Percentiles rank a stretch among this genome's conserved stretches.
Evolutionary conservation across 1,140 invertebrate genomes (phyloP).

Genomic region (Triops cancriformis): DNA sequence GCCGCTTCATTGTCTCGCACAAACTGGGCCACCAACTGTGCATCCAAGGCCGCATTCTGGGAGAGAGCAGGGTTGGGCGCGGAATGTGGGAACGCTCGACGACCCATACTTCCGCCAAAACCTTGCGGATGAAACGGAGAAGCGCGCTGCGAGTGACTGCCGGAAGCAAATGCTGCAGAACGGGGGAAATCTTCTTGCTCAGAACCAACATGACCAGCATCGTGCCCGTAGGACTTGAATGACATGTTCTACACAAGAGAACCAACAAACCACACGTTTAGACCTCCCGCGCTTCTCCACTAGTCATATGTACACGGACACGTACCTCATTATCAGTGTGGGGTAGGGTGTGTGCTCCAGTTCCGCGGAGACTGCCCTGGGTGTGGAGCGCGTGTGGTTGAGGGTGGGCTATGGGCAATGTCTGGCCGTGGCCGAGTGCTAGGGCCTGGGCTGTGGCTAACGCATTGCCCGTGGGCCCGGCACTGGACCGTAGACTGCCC

Average conservation of each 20-base stretch:
- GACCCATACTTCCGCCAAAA: conserved; percentile 32
- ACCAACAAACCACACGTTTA: neutral
- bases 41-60: conserved; percentile 25
- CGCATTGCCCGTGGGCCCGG: conserved; percentile 4
- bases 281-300: neutral
- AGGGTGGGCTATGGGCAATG: conserved; percentile 42
- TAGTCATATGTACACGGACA: neutral
- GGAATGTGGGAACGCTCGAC: conserved; percentile 24
- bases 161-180: conserved; percentile 33
- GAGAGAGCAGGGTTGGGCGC: conserved; percentile 25
- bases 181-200: conserved; percentile 55
- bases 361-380: conserved; percentile 23
- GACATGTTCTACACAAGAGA: conserved; percentile 52
- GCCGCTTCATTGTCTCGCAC: conserved; percentile 31
- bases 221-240: conserved; percentile 57
- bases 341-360: conserved; percentile 25
- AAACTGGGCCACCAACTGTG: conserved; percentile 32
- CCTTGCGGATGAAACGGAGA: conserved; percentile 33
- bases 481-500: conserved; percentile 18
- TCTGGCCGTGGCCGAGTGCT: conserved; percentile 25
- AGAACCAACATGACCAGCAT: conserved; percentile 53
- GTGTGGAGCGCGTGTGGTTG: conserved; percentile 35
- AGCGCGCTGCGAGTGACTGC: conserved; percentile 23
- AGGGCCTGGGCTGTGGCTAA: conserved; percentile 24
- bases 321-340: neutral